These are phyloP conservation scores for Adelognathus sp. DNA, from an alignment of 2,888 invertebrate genomes.

Conservation along the genomic window DNA sequence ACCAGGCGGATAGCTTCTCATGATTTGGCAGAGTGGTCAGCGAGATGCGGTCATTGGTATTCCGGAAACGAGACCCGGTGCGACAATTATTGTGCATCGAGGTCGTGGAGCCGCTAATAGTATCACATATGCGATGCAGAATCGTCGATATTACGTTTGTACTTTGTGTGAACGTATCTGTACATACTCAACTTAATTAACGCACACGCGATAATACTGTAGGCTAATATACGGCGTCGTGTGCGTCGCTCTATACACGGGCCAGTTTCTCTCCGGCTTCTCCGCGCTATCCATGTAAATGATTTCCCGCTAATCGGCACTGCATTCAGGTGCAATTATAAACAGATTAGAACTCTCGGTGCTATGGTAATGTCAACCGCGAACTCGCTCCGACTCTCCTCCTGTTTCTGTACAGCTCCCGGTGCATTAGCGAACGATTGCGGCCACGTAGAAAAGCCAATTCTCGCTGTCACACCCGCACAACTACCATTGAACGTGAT, in stretches of 20 bases:
- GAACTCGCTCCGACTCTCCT: conserved; percentile 44
- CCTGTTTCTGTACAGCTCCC: conserved; percentile 7
- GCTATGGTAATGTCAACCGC: conserved; percentile 64
- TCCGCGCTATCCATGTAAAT: conserved; percentile 66
- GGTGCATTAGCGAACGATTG: conserved; percentile 53
- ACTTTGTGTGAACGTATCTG: no score
- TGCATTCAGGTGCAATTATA: conserved; percentile 76
- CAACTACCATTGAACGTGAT: conserved; percentile 38
- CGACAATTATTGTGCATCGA: conserved; percentile 37
- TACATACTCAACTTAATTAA: no score
- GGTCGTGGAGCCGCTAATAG: conserved; percentile 36
- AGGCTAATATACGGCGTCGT: background rate
- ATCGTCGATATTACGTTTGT: conserved; percentile 41
- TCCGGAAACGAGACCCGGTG: conserved; percentile 20
- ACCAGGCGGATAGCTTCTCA: background rate
- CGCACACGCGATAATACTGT: background rate
- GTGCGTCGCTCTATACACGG: background rate
- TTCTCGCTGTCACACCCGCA: conserved; percentile 46
- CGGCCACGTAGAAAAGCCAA: conserved; percentile 45
- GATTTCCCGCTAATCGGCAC: conserved; percentile 73
- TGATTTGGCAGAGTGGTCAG: background rate
- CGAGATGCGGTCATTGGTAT: background rate
- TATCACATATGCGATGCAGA: conserved; percentile 27
- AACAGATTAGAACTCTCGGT: conserved; percentile 75
- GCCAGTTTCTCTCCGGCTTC: conserved; percentile 34